Conservation (phyloP, 30 jellyfish, hydroid and myxozoan species). For the Cassiopea andromeda region DNA sequence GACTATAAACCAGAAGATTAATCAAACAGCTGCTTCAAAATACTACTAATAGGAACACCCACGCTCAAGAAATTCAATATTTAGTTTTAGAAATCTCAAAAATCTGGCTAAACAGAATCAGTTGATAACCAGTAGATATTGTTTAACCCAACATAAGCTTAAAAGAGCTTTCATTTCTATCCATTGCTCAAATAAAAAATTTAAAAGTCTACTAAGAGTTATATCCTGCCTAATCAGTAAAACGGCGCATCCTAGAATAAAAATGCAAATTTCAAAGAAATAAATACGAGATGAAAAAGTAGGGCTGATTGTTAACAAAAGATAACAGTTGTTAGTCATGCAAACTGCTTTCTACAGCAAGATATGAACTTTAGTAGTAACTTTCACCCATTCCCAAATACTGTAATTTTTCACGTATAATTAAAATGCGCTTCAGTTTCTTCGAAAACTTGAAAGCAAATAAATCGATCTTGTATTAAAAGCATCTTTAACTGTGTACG, state of each 20-base stretch:
- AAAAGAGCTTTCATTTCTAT: slow-evolving; percentile 13
- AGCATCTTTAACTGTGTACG: too few relatives aligned
- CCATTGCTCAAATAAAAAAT: slow-evolving; percentile 23
- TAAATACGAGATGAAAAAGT: background rate
- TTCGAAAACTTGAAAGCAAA: too few relatives aligned
- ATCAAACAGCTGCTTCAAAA: background rate
- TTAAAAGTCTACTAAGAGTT: background rate
- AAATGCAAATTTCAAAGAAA: background rate
- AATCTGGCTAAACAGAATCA: slow-evolving; percentile 9
- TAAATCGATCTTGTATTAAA: too few relatives aligned
- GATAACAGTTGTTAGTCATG: background rate
- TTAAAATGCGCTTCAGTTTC: too few relatives aligned
- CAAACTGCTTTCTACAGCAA: too few relatives aligned
- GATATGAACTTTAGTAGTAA: too few relatives aligned
- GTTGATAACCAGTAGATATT: background rate
- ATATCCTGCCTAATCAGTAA: slow-evolving; percentile 3
- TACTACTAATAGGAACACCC: background rate
- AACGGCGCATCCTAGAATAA: background rate
- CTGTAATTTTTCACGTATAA: too few relatives aligned
- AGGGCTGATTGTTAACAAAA: background rate
- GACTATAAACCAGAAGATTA: background rate
- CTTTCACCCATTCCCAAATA: too few relatives aligned
- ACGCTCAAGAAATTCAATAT: slow-evolving; percentile 1
- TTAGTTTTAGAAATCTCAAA: slow-evolving; percentile 2
- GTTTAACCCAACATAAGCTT: slow-evolving; percentile 12